Evolutionary conservation across 2,888 invertebrate species (phyloP).

Genomic region (Trichopria drosophilae): DNA sequence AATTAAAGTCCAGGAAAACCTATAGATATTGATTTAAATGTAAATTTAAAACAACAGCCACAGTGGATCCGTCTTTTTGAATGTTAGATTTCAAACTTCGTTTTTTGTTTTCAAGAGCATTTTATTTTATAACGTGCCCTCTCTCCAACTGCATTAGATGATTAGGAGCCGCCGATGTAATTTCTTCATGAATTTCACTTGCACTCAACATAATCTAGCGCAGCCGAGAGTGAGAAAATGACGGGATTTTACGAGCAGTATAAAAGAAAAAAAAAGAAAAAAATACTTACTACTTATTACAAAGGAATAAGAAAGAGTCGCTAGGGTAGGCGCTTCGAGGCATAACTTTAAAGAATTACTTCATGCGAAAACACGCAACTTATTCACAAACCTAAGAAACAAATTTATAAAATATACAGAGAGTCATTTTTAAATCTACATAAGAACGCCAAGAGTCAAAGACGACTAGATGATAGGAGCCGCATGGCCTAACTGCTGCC

Average conservation of each 20-base stretch:
- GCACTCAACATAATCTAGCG: conserved; percentile 28
- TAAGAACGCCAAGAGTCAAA: conserved; percentile 56
- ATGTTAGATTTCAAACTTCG: too few relatives aligned
- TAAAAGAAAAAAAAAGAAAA: conserved; percentile 32
- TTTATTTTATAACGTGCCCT: too few relatives aligned
- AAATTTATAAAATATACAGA: conserved; percentile 43
- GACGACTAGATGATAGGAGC: conserved; percentile 57
- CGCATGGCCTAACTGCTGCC: conserved; percentile 59
- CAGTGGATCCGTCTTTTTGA: too few relatives aligned
- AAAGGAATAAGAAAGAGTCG: too few relatives aligned
- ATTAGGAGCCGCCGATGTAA: too few relatives aligned
- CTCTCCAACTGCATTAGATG: too few relatives aligned
- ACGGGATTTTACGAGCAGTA: conserved; percentile 15
- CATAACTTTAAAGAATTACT: conserved; percentile 51
- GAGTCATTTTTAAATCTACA: conserved; percentile 51
- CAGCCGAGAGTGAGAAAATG: conserved; percentile 7
- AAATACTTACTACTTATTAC: too few relatives aligned
- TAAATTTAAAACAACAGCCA: too few relatives aligned
- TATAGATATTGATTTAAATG: too few relatives aligned
- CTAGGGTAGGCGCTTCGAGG: conserved; percentile 56
- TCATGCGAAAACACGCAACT: conserved; percentile 44
- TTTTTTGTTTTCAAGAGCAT: too few relatives aligned
- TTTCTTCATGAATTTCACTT: conserved; percentile 28
- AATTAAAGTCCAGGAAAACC: too few relatives aligned
- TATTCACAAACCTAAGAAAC: conserved; percentile 51